Evolutionary conservation across 2,797 vertebrate species (phyloP).

Genomic region (Hirundo rustica): DNA sequence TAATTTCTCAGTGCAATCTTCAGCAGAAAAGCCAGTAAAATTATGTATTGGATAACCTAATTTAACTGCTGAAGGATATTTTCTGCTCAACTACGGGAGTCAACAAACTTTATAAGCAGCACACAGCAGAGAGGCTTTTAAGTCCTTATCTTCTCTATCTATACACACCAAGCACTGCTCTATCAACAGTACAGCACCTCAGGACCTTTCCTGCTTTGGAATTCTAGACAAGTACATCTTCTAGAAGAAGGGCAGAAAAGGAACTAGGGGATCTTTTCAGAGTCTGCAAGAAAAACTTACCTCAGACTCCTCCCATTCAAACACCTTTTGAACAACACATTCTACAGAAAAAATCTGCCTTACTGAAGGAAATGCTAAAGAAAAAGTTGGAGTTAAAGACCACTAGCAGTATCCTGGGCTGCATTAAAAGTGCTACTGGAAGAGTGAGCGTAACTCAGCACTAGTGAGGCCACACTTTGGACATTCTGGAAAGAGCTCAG

Average conservation of each 20-base stretch:
- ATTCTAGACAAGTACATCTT: neutral
- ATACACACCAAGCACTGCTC: neutral
- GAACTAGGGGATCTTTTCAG: neutral
- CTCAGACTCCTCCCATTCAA: neutral
- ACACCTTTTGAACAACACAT: neutral
- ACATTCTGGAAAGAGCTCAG: neutral
- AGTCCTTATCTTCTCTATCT: neutral
- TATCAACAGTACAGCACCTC: neutral
- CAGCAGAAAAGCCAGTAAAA: conserved; percentile 3
- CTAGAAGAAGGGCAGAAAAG: neutral
- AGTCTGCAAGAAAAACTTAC: neutral
- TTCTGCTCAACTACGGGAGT: neutral
- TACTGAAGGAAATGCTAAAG: neutral
- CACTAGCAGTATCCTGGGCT: neutral
- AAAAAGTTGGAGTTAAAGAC: neutral
- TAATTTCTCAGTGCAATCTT: neutral
- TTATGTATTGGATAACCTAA: neutral
- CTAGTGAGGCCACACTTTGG: neutral
- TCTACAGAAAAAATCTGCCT: neutral
- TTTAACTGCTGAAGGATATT: neutral
- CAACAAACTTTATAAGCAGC: neutral
- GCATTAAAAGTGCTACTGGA: neutral
- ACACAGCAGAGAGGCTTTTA: neutral
- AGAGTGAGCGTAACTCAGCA: neutral
- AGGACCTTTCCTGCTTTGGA: neutral